These are phyloP conservation scores for Gambusia affinis DNA, from an alignment of 2,113 vertebrate species.

Conservation along the genomic window DNA sequence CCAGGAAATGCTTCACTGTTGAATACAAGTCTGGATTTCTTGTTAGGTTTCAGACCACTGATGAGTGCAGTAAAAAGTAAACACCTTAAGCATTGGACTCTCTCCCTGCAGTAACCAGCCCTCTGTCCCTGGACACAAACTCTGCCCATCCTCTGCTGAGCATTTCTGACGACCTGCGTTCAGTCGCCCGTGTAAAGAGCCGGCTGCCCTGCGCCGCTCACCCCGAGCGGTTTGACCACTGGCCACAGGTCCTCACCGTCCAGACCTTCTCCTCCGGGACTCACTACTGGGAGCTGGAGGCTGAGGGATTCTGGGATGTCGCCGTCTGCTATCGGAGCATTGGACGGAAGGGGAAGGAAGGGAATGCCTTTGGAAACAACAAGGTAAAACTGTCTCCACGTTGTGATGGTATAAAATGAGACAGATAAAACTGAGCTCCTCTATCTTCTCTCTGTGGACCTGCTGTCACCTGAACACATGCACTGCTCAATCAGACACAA, in stretches of 20 bases:
- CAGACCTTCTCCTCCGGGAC: conserved; percentile 75
- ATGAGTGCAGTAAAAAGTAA: too few species aligned
- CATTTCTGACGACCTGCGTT: conserved; percentile 73
- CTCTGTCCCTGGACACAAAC: conserved; percentile 74
- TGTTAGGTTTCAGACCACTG: background rate
- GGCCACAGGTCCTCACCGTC: conserved; percentile 73
- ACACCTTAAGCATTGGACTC: background rate
- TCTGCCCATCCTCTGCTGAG: conserved; percentile 75
- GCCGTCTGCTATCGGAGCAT: conserved; percentile 74
- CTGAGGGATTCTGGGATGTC: conserved; percentile 80
- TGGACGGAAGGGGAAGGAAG: conserved; percentile 76
- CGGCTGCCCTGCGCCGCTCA: conserved; percentile 62
- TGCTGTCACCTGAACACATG: too few species aligned
- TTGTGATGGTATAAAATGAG: too few species aligned
- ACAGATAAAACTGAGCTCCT: too few species aligned
- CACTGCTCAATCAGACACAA: too few species aligned
- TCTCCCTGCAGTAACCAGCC: conserved; percentile 63
- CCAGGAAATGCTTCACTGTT: background rate
- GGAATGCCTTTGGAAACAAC: conserved; percentile 78
- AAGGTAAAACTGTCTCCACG: conserved; percentile 50
- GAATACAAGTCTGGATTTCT: background rate
- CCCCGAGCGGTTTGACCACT: conserved; percentile 78
- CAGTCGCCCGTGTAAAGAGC: conserved; percentile 57
- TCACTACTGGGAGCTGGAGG: conserved; percentile 80
- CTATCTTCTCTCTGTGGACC: too few species aligned